Conservation (phyloP, 2,113 vertebrate species). For the Rafetus swinhoei region DNA sequence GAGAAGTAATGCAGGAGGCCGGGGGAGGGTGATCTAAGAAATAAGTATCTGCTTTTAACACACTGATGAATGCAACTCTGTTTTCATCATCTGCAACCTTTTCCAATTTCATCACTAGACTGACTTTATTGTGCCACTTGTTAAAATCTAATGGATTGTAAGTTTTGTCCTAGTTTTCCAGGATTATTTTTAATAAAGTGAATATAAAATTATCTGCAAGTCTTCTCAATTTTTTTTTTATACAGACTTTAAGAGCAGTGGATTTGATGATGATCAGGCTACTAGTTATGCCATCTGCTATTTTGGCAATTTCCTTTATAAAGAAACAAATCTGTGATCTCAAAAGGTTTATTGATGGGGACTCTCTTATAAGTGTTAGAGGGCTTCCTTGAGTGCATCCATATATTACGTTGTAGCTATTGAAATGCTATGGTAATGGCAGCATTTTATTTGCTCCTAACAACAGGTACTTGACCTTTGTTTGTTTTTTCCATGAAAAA, state of each 20-base stretch:
- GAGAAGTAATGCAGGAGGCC: fast-evolving
- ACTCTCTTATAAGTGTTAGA: neutral
- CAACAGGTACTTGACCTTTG: neutral
- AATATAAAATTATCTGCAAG: neutral
- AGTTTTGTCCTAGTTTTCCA: conserved; percentile 17
- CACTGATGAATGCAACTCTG: conserved; percentile 25
- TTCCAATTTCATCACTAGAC: conserved; percentile 10
- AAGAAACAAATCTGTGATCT: neutral
- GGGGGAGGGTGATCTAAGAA: no score
- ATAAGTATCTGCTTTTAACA: neutral
- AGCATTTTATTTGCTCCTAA: neutral
- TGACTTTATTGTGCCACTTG: conserved; percentile 35
- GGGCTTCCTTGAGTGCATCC: neutral
- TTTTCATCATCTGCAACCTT: conserved; percentile 31
- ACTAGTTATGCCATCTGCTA: neutral
- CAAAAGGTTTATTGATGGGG: neutral
- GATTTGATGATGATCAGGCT: neutral
- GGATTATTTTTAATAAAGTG: conserved; percentile 7
- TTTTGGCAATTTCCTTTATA: neutral
- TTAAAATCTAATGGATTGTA: conserved; percentile 13
- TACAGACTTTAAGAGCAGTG: neutral
- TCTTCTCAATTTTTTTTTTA: neutral
- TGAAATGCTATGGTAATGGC: neutral
- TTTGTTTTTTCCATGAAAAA: neutral
- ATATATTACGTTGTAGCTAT: neutral